phyloP scores from a whole-genome alignment of 2,113 vertebrate genomes.

The Hemicordylus capensis region DNA sequence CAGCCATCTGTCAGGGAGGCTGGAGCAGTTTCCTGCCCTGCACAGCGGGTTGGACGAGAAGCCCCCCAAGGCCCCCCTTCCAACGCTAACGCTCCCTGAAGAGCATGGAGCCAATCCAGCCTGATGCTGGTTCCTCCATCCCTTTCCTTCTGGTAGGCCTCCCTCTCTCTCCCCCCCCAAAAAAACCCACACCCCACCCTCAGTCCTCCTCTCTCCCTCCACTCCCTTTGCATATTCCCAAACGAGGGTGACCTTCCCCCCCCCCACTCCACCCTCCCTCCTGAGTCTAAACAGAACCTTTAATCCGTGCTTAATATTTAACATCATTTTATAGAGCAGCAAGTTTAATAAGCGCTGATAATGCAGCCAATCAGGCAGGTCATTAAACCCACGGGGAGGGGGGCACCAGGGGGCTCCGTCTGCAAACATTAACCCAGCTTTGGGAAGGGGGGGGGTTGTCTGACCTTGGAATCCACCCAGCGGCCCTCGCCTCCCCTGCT shows the following conservation, averaged over 20 bases:
- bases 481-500: not conserved
- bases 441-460: not conserved
- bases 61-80: no score
- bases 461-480: constrained; percentile 28
- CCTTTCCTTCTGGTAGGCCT: not conserved
- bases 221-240: not conserved
- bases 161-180: no score
- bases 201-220: rapidly evolving
- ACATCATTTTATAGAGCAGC: constrained; percentile 66
- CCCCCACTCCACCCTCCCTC: not conserved
- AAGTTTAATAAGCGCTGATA: constrained; percentile 71
- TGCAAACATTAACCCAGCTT: constrained; percentile 70
- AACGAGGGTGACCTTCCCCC: not conserved
- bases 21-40: no score
- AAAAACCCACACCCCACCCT: rapidly evolving
- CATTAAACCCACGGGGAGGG: constrained; percentile 48
- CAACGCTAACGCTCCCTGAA: no score
- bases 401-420: constrained; percentile 13
- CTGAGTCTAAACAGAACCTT: constrained; percentile 11
- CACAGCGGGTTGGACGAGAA: no score
- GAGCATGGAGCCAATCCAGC: not conserved
- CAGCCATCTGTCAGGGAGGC: no score
- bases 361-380: constrained; percentile 56
- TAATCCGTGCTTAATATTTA: constrained; percentile 74
- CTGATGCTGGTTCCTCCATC: not conserved